Evolutionary conservation across 2,797 vertebrate genomes (phyloP).

Genomic region (Esox lucius): DNA sequence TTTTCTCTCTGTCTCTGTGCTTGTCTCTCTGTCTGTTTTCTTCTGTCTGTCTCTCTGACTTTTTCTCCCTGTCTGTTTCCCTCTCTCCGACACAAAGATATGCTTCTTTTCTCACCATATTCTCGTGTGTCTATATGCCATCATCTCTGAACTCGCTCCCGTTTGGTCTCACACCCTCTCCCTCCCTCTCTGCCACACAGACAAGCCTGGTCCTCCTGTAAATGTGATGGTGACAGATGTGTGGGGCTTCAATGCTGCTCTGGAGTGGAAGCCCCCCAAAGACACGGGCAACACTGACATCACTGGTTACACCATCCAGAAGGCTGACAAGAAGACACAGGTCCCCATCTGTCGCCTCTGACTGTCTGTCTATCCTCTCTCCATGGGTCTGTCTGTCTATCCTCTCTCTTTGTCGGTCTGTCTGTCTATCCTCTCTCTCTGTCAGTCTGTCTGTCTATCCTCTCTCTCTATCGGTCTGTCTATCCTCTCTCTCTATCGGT

Average conservation of each 20-base stretch:
- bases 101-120: constrained; percentile 35
- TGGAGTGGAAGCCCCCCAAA: constrained; percentile 87
- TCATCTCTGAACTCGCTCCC: background rate
- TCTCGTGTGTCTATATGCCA: constrained; percentile 21
- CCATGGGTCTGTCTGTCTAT: background rate
- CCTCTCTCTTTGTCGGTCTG: background rate
- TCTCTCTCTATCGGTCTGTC: too few relatives aligned
- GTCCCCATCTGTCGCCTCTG: constrained; percentile 55
- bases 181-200: constrained; percentile 57
- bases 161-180: background rate
- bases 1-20: background rate
- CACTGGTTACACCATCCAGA: constrained; percentile 84
- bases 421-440: too few relatives aligned
- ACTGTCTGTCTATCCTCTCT: constrained; percentile 12
- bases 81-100: constrained; percentile 1
- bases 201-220: constrained; percentile 82
- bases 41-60: background rate
- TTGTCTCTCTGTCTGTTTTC: constrained; percentile 7
- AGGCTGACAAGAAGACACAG: constrained; percentile 89
- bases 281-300: constrained; percentile 87
- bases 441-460: constrained; percentile 8
- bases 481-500: background rate
- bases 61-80: background rate
- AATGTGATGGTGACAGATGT: constrained; percentile 81
- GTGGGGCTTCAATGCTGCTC: constrained; percentile 86